A percentile compares a stretch with the other conserved stretches of the same genome.
These are phyloP conservation scores for Echinops telfairi DNA, from an alignment of 2,113 vertebrate genomes.

Conservation along the genomic window DNA sequence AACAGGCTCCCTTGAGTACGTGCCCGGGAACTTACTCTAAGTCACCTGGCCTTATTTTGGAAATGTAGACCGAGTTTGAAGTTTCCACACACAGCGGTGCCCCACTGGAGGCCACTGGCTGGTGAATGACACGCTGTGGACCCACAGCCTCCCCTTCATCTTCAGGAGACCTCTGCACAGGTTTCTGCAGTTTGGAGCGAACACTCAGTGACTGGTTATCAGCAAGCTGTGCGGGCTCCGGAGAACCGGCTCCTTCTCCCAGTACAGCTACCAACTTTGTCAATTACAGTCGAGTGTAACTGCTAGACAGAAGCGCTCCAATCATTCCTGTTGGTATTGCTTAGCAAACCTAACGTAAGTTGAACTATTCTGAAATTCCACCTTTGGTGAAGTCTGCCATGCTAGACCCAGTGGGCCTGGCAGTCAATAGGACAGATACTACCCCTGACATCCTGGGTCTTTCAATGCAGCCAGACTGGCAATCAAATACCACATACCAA, in stretches of 20 bases:
- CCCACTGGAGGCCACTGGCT: neutral
- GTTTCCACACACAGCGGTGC: neutral
- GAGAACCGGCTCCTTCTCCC: neutral
- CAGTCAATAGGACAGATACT: neutral
- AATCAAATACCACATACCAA: neutral
- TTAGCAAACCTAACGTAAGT: neutral
- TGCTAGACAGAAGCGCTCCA: neutral
- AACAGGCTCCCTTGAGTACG: no score
- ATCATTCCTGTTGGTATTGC: neutral
- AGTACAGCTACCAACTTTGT: neutral
- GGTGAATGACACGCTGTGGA: no score
- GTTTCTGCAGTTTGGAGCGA: neutral
- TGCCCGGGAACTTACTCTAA: neutral
- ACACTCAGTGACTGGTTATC: no score
- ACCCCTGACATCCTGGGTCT: neutral
- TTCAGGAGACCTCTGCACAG: neutral
- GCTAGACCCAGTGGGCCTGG: neutral
- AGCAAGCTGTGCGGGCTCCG: neutral
- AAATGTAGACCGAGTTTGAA: neutral
- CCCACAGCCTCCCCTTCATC: neutral
- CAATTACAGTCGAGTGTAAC: neutral
- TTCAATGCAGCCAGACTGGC: neutral
- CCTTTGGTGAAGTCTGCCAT: neutral
- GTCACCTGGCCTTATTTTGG: neutral
- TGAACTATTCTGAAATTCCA: neutral